Evolutionary conservation across 2,888 invertebrate species (phyloP).

Genomic region (Clanis bilineata): DNA sequence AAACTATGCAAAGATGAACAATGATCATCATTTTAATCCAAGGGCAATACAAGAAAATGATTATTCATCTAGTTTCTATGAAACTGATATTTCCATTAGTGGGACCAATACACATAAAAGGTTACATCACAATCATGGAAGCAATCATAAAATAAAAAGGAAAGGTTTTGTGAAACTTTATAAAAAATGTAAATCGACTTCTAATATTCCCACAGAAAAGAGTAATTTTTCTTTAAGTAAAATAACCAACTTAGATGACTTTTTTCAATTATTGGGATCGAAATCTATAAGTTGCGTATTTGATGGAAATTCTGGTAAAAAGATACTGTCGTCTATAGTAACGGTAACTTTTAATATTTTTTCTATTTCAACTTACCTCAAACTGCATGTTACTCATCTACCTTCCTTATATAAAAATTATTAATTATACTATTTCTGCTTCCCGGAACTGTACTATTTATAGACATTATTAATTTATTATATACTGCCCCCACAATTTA

Average conservation of each 20-base stretch:
- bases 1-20: background rate
- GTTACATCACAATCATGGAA: background rate
- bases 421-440: too few species aligned
- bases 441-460: too few species aligned
- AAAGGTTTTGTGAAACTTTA: constrained; percentile 49
- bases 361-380: background rate
- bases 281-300: constrained; percentile 51
- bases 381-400: too few species aligned
- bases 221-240: constrained; percentile 45
- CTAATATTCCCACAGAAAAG: constrained; percentile 44
- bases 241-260: constrained; percentile 63
- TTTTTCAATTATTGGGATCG: constrained; percentile 59
- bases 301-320: constrained; percentile 48
- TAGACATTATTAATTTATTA: too few species aligned
- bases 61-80: background rate
- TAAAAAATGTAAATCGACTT: constrained; percentile 61
- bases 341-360: constrained; percentile 45
- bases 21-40: background rate
- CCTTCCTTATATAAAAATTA: too few species aligned
- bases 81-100: background rate
- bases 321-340: constrained; percentile 50
- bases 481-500: too few species aligned
- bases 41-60: background rate
- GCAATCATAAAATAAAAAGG: constrained; percentile 27
- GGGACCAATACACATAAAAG: background rate